Conservation (phyloP, 1,140 invertebrate species). For the Nephila pilipes region DNA sequence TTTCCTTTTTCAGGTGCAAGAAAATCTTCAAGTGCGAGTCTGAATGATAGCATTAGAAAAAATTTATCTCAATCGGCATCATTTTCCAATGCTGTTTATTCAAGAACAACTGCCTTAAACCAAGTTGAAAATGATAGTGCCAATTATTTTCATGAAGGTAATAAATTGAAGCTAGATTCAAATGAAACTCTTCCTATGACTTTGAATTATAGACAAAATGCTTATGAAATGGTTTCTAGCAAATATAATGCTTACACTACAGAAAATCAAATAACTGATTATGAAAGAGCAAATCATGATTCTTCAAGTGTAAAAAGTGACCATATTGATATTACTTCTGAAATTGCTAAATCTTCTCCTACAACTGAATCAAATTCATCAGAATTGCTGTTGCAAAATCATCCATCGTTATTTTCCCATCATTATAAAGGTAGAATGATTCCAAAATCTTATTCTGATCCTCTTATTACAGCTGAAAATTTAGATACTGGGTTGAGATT, state of each 20-base stretch:
- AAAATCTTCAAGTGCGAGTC: not conserved
- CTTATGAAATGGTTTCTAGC: not conserved
- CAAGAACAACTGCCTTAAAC: not conserved
- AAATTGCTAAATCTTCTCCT: not conserved
- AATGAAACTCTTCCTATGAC: not conserved
- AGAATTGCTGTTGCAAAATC: not conserved
- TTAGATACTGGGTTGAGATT: not conserved
- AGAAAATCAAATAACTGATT: not conserved
- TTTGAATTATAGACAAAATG: not conserved
- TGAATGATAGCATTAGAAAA: not conserved
- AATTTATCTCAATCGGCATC: not conserved
- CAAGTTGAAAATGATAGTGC: not conserved
- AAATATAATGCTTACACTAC: not conserved
- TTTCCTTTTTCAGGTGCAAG: not conserved
- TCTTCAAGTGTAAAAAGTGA: no score
- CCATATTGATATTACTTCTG: not conserved
- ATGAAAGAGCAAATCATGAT: not conserved
- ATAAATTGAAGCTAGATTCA: not conserved
- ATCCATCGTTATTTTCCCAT: not conserved
- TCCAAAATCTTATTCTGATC: not conserved
- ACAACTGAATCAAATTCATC: not conserved
- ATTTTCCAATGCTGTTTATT: not conserved
- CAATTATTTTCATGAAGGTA: not conserved
- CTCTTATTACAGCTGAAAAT: not conserved
- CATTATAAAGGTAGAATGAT: not conserved